Evolutionary conservation across 2,888 invertebrate genomes (phyloP), one percentile per base, ranked within the genome.

Genomic region (Drosophila putrida): DNA sequence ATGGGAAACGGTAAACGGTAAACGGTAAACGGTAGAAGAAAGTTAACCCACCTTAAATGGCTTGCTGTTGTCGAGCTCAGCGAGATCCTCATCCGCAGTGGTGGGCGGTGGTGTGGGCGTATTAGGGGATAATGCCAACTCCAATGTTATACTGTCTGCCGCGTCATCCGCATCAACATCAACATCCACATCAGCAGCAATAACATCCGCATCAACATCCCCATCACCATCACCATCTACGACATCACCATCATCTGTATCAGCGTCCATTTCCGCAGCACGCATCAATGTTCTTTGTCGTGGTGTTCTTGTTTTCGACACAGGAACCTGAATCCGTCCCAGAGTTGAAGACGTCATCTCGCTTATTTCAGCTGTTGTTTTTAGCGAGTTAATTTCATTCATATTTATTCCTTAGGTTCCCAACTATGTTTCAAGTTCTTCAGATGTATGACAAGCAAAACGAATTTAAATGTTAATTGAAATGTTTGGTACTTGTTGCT

Each of bases 81-180:
- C 82, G 25, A 89, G 59, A 62, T 87, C 82, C 47, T 89, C 89
- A 41, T 89, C 84, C 13, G 65, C 68, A 36, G 62, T 72, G 58
- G 63, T 81, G 25, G 75, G 85, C 51, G 88, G 75, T n/a, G 89
- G 82, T n/a, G 89, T 84, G 57, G 82, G 88, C 41, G 88, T 75
- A 41, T 61, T 73, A 15, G 85, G 82, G 31, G 86, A 88, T 44
- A 89, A 44, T 44, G 88, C 83, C 73, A 83, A 51, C 49, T 83
- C 83, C 58, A 89, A 53, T 15, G 83, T 83, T 28, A 89, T 83
- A 60, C 83, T 83, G 66, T 83, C 89, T 49, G 85, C 85, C 27
- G 88, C 82, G 72, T 83, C 83, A 63, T 83, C 89, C 6, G 25
- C 68, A 55, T 36, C 63, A 10, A 28, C 66, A 41, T 28, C 59